Evolutionary conservation across 2,797 vertebrate species (phyloP), one percentile per base, ranked within the genome.

Genomic region (Neosalanx taihuensis): DNA sequence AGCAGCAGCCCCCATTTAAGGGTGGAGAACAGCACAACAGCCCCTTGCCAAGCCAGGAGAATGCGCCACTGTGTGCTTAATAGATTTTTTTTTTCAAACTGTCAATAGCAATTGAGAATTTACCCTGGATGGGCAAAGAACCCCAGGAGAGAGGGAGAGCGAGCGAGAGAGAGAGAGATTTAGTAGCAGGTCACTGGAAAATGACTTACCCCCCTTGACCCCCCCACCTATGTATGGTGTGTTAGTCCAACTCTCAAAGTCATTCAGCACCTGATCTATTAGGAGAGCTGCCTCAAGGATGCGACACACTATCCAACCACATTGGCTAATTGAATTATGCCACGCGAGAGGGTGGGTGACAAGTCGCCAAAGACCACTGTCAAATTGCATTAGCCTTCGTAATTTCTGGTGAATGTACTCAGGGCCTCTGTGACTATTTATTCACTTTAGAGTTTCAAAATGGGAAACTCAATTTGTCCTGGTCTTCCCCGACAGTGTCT

Each of bases 321-420:
- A 29, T 20, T 66, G 71, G 69, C 81, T 87, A 83, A 86, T 86
- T 84, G 81, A 87, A 83, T 90, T 80, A 71, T 75, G 72, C 66
- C 64, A 78, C 68, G 74, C 78, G 73, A 76, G 77, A 84, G 74
- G 71, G 63, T 64, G 74, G 57, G 46, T 66, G 75, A 81, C 76
- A 75, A 69, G 66, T 57, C 79, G 79, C 81, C 78, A 73, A 67
- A 75, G 76, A 83, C 76, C 82, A 81, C 83, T 65, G 74, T 82
- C 79, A 82, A 83, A 84, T 78, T 79, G 57, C 74, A 86, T 85
- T 81, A 85, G 67, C 64, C 78, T 84, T 75, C 64, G 69, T 61
- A 58, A 72, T 76, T 70, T 69, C 23, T 69, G 67, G 63, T 64
- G 71, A 79, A 83, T 83, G 57, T 67, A 76, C 71, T 78, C n/a